Percentiles rank a stretch among this genome's conserved stretches.
phyloP scores from a whole-genome alignment of 1,140 invertebrate genomes.

The Diuraphis noxia region DNA sequence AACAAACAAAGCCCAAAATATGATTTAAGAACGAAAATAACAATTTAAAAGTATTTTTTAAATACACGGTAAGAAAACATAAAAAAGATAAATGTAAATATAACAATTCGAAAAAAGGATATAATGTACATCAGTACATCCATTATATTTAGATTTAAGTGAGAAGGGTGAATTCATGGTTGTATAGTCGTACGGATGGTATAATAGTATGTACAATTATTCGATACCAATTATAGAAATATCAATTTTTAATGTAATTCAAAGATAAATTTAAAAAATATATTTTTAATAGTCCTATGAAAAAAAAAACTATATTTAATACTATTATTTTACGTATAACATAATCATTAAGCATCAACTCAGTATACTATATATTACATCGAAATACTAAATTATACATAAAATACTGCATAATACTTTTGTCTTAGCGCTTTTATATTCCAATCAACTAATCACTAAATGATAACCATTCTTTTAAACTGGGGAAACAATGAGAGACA shows the following conservation, averaged over 20 bases:
- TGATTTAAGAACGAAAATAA: not conserved
- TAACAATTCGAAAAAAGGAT: not conserved
- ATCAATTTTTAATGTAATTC: not conserved
- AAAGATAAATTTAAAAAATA: not conserved
- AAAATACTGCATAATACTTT: not conserved
- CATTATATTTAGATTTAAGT: not conserved
- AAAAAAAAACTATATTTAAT: not conserved
- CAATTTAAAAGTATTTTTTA: not conserved
- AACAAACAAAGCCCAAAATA: not conserved
- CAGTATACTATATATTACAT: not conserved
- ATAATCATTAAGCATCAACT: not conserved
- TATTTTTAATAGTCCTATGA: not conserved
- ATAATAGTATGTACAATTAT: too few relatives aligned
- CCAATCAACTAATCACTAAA: not conserved
- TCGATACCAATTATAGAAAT: not conserved
- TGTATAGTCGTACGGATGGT: not conserved
- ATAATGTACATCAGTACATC: not conserved
- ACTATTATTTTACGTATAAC: not conserved
- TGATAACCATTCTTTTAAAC: not conserved
- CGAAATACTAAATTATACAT: not conserved
- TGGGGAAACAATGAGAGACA: not conserved
- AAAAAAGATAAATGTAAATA: not conserved
- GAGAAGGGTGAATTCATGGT: not conserved
- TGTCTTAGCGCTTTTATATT: not conserved
- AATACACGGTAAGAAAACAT: not conserved